Base-by-base conservation (phyloP, 2,113 vertebrate genomes). In the Pelecanoides urinatrix region DNA sequence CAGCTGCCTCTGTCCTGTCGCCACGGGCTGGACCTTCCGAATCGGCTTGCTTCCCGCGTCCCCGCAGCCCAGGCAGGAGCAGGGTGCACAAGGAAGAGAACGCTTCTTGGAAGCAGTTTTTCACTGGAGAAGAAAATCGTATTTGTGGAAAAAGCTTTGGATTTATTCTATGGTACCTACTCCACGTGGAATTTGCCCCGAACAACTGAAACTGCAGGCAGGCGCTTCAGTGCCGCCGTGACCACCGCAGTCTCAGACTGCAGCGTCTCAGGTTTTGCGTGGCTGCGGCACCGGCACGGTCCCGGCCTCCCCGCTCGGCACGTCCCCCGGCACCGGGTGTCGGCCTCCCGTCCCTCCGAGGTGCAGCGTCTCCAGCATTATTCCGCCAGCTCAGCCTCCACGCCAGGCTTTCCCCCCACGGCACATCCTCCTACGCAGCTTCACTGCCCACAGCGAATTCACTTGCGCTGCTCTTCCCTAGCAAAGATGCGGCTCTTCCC, bases 141-240 rank as follows among this genome's bases (percentile, higher is more conserved):
- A 13, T 27, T 23, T 40, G 32, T 25, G 58, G 42, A 45, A 85
- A 63, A 36, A 36, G 20, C 40, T 17, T 32, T 9, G 27, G 58
- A 12, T 65, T 34, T 55, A 10, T 11, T 11, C 23, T 26, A 12
- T 1, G 47, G 47, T 16, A 23, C 42, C 22, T 18, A 10, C 23
- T 12, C 27, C 27, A 6, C 2, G 0, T 3, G 30, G 42, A n/a
- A n/a, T 34, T 9, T 25, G 36, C 52, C 44, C 36, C 1, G 7
- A 49, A 27, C 14, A 47, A 14, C 23, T 4, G 15, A 7, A 52
- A 34, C 19, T 5, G n/a, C n/a, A 5, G 23, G 42, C 9, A 7
- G 1, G 45, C 56, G 10, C 15, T 17, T 27, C 11, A 16, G 34
- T 6, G 20, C 56, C 1, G 7, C 3, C 3, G 47, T 6, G 38